Evolutionary conservation across 2,888 invertebrate genomes (phyloP).

Genomic region (Napeogenes inachia): DNA sequence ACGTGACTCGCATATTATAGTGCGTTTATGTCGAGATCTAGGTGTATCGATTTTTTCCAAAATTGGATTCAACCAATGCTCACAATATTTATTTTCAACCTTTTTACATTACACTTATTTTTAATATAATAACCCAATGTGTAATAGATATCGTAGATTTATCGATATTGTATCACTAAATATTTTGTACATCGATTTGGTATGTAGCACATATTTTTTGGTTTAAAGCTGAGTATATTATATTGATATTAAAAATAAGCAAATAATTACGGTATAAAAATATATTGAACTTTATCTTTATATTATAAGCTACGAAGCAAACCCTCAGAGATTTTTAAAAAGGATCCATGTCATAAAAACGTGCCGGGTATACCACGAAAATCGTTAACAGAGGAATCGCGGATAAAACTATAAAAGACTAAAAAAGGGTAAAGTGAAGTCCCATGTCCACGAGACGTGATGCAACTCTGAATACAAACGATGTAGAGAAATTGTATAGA

Average conservation of each 20-base stretch:
- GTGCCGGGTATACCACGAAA: constrained; percentile 18
- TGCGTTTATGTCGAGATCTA: constrained; percentile 39
- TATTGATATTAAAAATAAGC: background rate
- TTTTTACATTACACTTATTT: no score
- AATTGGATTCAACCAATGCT: constrained; percentile 31
- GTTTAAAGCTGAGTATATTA: no score
- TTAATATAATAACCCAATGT: no score
- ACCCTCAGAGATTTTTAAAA: constrained; percentile 30
- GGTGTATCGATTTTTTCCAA: constrained; percentile 57
- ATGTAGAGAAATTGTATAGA: constrained; percentile 47
- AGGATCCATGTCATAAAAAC: constrained; percentile 31
- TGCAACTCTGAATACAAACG: constrained; percentile 58
- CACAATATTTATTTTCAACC: background rate
- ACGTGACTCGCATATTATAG: constrained; percentile 63
- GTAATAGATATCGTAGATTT: background rate
- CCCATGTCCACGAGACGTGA: constrained; percentile 50
- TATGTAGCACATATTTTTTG: no score
- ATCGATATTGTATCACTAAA: no score
- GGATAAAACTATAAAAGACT: constrained; percentile 24
- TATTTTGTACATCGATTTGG: no score
- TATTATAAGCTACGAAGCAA: constrained; percentile 33
- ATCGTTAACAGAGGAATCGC: constrained; percentile 25
- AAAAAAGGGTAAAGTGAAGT: constrained; percentile 49
- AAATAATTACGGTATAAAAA: background rate
- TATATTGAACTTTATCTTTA: background rate